Evolutionary conservation across 2,113 vertebrate genomes (phyloP).

Genomic region (Pontoporia blainvillei): DNA sequence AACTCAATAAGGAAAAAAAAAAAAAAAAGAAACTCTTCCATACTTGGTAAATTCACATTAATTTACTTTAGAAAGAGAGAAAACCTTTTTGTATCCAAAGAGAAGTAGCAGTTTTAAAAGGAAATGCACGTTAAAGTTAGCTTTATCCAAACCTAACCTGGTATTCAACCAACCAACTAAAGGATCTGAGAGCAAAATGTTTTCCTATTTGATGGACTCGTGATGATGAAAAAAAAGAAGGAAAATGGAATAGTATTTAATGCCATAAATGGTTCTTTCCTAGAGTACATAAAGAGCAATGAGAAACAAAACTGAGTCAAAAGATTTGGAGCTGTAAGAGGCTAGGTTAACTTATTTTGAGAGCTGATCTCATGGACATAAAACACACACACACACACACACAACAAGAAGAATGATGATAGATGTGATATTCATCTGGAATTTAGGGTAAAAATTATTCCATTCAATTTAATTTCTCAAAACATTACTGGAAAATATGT

Average conservation of each 20-base stretch:
- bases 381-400: background rate
- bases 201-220: background rate
- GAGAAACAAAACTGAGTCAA: background rate
- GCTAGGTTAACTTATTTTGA: background rate
- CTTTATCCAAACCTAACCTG: background rate
- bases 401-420: background rate
- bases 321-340: background rate
- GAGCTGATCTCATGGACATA: background rate
- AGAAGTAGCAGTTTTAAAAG: background rate
- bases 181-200: background rate
- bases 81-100: background rate
- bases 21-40: background rate
- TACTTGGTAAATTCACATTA: background rate
- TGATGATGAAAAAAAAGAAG: background rate
- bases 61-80: background rate
- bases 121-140: background rate
- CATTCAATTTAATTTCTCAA: background rate
- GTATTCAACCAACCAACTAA: background rate
- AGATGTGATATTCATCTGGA: background rate
- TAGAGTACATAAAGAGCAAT: background rate
- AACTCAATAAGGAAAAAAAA: background rate
- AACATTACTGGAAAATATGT: background rate
- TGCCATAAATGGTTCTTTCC: background rate
- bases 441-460: background rate
- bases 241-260: background rate